These are phyloP conservation scores for Apeltes quadracus DNA, from an alignment of 2,113 vertebrate genomes.

Conservation along the genomic window DNA sequence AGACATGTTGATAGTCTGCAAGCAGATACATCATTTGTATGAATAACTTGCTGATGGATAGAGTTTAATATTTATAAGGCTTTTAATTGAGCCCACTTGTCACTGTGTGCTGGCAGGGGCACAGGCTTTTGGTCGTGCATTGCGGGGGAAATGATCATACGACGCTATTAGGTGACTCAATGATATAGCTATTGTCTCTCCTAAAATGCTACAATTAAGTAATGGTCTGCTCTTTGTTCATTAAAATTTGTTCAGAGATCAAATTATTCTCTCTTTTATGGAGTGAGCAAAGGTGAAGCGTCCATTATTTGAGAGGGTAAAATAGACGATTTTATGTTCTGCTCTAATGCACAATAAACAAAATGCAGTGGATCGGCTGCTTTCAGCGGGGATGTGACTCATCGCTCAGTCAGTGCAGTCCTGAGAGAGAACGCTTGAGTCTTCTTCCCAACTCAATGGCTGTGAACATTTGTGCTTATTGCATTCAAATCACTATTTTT, in stretches of 20 bases:
- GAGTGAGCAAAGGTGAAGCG: constrained; percentile 13
- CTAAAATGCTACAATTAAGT: constrained; percentile 31
- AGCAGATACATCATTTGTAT: constrained; percentile 73
- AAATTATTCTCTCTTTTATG: constrained; percentile 30
- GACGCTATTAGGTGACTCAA: constrained; percentile 36
- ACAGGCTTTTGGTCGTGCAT: constrained; percentile 34
- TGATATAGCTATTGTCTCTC: constrained; percentile 23
- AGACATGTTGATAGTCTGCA: constrained; percentile 69
- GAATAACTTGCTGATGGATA: constrained; percentile 71
- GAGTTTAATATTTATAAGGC: constrained; percentile 75
- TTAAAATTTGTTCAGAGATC: constrained; percentile 36
- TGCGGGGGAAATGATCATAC: constrained; percentile 53
- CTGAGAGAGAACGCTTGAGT: not conserved
- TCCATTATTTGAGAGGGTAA: constrained; percentile 18
- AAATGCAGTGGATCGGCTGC: constrained; percentile 3
- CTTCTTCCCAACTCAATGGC: not conserved
- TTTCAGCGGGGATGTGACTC: constrained; percentile 24
- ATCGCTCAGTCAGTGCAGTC: constrained; percentile 3
- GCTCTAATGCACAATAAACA: constrained; percentile 20
- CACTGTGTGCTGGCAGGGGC: constrained; percentile 49
- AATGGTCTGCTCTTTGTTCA: constrained; percentile 34
- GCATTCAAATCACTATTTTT: not conserved
- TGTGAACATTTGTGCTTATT: constrained; percentile 12
- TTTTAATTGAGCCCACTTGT: constrained; percentile 75
- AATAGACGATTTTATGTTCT: not conserved